These are phyloP conservation scores for Fabriciana adippe DNA, from an alignment of 2,888 invertebrate genomes.

Conservation along the genomic window DNA sequence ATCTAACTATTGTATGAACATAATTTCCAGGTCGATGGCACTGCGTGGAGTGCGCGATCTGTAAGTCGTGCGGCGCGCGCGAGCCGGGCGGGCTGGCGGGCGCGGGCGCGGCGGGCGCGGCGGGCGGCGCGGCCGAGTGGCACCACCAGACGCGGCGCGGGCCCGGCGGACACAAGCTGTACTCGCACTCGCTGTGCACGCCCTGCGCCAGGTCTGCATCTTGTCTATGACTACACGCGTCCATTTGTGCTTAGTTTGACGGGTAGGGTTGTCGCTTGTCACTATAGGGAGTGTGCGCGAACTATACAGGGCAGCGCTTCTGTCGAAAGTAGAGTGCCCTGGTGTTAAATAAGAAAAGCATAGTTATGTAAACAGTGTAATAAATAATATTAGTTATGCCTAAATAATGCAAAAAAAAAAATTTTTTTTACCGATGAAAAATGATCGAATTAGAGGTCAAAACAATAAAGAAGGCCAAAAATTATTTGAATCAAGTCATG, in stretches of 20 bases:
- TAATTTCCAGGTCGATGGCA: conserved; percentile 87
- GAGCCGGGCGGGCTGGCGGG: conserved; percentile 65
- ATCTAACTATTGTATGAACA: not conserved
- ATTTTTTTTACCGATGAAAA: too few relatives aligned
- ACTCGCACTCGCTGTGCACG: conserved; percentile 85
- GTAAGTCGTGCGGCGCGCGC: conserved; percentile 83
- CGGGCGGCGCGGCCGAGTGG: conserved; percentile 59
- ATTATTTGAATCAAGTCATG: too few relatives aligned
- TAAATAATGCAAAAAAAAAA: too few relatives aligned
- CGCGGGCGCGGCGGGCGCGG: conserved; percentile 31
- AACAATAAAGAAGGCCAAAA: too few relatives aligned
- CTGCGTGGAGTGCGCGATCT: conserved; percentile 90
- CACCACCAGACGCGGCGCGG: conserved; percentile 78
- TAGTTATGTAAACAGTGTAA: too few relatives aligned
- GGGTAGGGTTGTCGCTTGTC: too few relatives aligned
- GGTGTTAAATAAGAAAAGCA: too few relatives aligned
- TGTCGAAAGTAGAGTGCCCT: too few relatives aligned
- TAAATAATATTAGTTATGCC: too few relatives aligned
- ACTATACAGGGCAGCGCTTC: too few relatives aligned
- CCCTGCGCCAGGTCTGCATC: conserved; percentile 85
- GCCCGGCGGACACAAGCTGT: conserved; percentile 75
- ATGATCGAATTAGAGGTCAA: too few relatives aligned
- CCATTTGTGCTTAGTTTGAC: conserved; percentile 9
- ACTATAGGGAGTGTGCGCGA: too few relatives aligned
- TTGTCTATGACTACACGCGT: conserved; percentile 9